Base-by-base conservation (phyloP, 2,888 invertebrate species). In the Azorinus chamasolen region DNA sequence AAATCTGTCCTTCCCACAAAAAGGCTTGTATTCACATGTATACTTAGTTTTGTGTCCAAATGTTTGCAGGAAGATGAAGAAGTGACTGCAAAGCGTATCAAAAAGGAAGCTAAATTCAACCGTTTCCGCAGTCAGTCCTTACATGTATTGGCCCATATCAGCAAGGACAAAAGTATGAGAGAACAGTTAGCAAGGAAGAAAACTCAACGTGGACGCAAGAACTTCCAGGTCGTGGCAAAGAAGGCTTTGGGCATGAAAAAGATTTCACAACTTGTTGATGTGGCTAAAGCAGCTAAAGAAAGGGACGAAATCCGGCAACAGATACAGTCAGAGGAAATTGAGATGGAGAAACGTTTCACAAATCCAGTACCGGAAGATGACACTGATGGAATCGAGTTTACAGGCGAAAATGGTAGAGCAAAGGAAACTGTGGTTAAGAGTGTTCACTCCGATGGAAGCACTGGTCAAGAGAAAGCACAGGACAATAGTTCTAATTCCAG, bases 81-180 rank as follows among this genome's bases (percentile, higher is more conserved):
- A 3, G 24, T 41, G 6, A 45, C 43, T 3, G 20, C 39, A 10
- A 14, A 59, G 20, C 10, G 57, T 3, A 41, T 64, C 20, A 57
- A 64, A 27, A 75, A 62, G 65, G 65, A 73, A 16, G 39, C 48
- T 0, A 48, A 65, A 16, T 80, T 80, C 50, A 72, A 73, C 27
- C 32, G 72, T 22, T 73, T 80, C 48, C 46, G 57, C 5, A 50
- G 53, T 3, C 59, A 80, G 39, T 76, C 79, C 14, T 16, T 80
- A 1, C 64, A 76, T 39, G 53, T 57, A 1, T 20, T 80, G 1
- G 72, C 72, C 8, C 20, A 53, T n/a, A 64, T 80, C 27, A 45
- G 50, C 10, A 54, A 41, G 25, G 59, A 69, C 45, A 69, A 55
- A 6, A 45, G 41, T n/a, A 10, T 68, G 50, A 62, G 63, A 25